Evolutionary conservation across 2,113 vertebrate species (phyloP).

Genomic region (Crypturellus undulatus): DNA sequence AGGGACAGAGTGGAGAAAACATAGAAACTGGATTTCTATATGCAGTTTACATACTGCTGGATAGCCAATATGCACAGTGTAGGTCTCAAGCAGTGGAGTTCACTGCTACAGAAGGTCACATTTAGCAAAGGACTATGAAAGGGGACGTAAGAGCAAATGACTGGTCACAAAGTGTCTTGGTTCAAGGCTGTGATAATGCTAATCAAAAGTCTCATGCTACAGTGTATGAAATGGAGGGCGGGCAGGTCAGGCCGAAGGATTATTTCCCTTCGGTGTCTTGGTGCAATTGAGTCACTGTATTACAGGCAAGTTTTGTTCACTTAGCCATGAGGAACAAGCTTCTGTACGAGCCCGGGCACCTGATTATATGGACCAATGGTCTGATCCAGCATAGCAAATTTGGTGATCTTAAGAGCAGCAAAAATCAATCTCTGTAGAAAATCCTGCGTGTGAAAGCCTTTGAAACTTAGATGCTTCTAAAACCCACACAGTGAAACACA

Average conservation of each 20-base stretch:
- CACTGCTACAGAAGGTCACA: neutral
- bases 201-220: neutral
- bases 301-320: constrained; percentile 22
- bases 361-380: constrained; percentile 40
- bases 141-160: neutral
- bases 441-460: constrained; percentile 28
- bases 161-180: neutral
- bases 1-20: neutral
- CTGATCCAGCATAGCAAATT: constrained; percentile 30
- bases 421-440: constrained; percentile 27
- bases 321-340: neutral
- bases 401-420: constrained; percentile 20
- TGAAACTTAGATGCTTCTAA: constrained; percentile 38
- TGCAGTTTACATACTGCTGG: neutral
- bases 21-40: neutral
- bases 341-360: neutral
- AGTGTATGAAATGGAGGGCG: neutral
- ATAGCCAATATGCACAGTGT: neutral
- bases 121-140: neutral
- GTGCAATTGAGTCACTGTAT: neutral
- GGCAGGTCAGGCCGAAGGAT: neutral
- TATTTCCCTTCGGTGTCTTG: neutral
- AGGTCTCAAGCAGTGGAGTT: neutral
- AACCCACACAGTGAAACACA: constrained; percentile 46
- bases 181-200: neutral